phyloP scores from a whole-genome alignment of 2,888 invertebrate genomes.

The Agrochola circellaris region DNA sequence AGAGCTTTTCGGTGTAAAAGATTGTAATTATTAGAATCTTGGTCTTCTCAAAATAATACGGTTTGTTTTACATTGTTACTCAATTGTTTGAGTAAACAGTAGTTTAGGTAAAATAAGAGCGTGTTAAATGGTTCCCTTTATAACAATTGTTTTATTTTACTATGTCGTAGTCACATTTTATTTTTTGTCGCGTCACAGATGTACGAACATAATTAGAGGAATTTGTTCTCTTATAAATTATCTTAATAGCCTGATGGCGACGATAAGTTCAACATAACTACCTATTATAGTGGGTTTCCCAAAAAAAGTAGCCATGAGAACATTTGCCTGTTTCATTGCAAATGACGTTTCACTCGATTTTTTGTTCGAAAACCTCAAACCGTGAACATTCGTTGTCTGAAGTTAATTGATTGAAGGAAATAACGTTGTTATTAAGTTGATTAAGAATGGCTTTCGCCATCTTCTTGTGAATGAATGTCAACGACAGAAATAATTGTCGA shows the following conservation, averaged over 20 bases:
- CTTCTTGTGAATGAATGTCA: conserved; percentile 25
- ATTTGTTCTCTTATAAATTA: conserved; percentile 61
- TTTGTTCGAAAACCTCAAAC: conserved; percentile 74
- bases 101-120: conserved; percentile 16
- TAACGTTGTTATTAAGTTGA: conserved; percentile 24
- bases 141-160: conserved; percentile 25
- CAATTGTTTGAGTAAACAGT: conserved; percentile 11
- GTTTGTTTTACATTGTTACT: neutral
- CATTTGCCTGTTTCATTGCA: conserved; percentile 75
- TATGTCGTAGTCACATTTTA: neutral
- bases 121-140: conserved; percentile 19
- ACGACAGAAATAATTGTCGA: neutral
- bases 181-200: conserved; percentile 10
- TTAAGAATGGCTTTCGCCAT: conserved; percentile 35
- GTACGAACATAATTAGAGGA: conserved; percentile 41
- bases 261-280: conserved; percentile 71
- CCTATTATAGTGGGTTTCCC: conserved; percentile 70
- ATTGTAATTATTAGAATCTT: neutral
- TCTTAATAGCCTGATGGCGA: conserved; percentile 62
- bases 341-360: conserved; percentile 77
- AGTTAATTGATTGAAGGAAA: conserved; percentile 54
- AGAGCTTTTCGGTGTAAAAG: neutral
- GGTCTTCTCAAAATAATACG: neutral
- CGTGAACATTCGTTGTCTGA: conserved; percentile 67
- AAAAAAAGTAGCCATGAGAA: conserved; percentile 79